phyloP scores from a whole-genome alignment of 2,797 vertebrate species.

The Falco novaeseelandiae region DNA sequence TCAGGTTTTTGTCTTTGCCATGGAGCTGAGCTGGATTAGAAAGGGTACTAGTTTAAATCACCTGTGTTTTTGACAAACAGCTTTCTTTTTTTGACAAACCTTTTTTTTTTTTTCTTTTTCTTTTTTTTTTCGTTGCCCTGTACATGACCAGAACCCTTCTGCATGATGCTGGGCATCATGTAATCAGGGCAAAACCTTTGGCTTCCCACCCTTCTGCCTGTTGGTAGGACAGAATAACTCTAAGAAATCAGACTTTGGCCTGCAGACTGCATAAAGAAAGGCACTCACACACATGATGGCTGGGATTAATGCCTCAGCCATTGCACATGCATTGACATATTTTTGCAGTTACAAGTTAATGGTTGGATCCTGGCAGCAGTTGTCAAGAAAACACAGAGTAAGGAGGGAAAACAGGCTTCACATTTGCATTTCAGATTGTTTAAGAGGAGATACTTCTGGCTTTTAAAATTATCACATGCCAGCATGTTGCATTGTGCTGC shows the following conservation, averaged over 20 bases:
- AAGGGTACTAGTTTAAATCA: neutral
- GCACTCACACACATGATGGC: neutral
- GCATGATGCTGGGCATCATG: neutral
- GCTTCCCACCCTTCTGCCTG: neutral
- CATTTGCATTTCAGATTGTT: constrained; percentile 42
- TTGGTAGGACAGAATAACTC: neutral
- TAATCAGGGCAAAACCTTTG: neutral
- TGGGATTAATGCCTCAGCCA: neutral
- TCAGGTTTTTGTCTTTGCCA: neutral
- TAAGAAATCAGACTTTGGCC: neutral
- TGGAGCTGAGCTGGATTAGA: neutral
- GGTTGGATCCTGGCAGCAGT: neutral
- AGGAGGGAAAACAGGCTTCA: neutral
- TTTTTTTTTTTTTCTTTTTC: neutral
- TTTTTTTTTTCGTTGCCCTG: neutral
- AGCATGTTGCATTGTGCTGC: neutral
- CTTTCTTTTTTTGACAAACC: neutral
- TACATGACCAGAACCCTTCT: neutral
- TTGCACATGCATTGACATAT: neutral
- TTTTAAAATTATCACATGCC: constrained; percentile 39
- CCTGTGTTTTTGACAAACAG: neutral
- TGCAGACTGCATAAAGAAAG: neutral
- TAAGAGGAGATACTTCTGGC: constrained; percentile 20
- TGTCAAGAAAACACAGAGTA: constrained; percentile 29
- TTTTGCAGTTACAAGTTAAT: constrained; percentile 3